These are phyloP conservation scores for Mesembrinibis cayennensis DNA, from an alignment of 2,113 vertebrate species.

Conservation along the genomic window DNA sequence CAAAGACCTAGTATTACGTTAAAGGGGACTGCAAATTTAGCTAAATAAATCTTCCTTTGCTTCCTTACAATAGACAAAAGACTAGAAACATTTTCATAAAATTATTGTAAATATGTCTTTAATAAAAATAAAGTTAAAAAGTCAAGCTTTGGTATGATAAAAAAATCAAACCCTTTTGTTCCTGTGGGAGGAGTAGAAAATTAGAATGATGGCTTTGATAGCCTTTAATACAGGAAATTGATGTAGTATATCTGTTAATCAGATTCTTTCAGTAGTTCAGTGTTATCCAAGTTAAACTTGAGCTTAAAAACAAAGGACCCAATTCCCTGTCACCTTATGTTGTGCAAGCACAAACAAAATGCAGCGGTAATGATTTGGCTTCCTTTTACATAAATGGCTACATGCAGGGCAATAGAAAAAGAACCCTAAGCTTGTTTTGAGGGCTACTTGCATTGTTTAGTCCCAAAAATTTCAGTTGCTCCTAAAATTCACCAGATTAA, in stretches of 20 bases:
- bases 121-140: neutral
- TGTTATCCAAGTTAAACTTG: conserved; percentile 21
- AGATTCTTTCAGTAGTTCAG: neutral
- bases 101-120: neutral
- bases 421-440: neutral
- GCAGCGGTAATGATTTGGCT: neutral
- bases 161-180: neutral
- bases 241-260: conserved; percentile 20
- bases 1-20: conserved; percentile 63
- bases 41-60: conserved; percentile 60
- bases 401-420: neutral
- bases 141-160: neutral
- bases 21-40: conserved; percentile 46
- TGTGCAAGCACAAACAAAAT: neutral
- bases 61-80: conserved; percentile 34
- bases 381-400: neutral
- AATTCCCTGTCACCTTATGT: neutral
- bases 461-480: fast-evolving
- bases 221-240: conserved; percentile 25
- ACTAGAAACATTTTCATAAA: neutral
- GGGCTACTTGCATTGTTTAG: neutral
- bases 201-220: conserved; percentile 6
- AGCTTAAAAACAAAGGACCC: conserved; percentile 11
- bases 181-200: neutral
- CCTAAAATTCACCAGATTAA: neutral